These are phyloP conservation scores for Drosophila diplacantha DNA, from an alignment of 2,888 invertebrate species.

Conservation along the genomic window DNA sequence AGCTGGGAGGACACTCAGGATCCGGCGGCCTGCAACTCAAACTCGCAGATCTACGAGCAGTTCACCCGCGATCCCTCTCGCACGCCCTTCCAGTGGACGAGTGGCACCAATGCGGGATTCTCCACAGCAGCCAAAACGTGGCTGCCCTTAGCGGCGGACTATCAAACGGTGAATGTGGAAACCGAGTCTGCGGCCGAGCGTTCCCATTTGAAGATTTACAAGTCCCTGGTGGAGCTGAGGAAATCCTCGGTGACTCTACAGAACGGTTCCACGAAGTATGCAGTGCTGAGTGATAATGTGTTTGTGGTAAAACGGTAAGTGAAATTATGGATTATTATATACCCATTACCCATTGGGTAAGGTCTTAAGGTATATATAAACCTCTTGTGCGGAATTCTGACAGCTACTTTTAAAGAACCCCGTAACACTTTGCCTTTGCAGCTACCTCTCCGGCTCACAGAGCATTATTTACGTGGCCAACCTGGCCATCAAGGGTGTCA, in stretches of 20 bases:
- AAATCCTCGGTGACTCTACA: slow-evolving; percentile 63
- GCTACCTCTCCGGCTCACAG: slow-evolving; percentile 51
- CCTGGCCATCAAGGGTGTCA: slow-evolving; percentile 47
- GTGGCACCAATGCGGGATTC: slow-evolving; percentile 76
- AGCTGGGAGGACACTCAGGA: slow-evolving; percentile 81
- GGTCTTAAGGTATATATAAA: neutral
- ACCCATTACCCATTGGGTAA: no score
- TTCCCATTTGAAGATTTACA: slow-evolving; percentile 82
- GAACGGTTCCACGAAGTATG: slow-evolving; percentile 66
- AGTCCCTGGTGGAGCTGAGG: slow-evolving; percentile 78
- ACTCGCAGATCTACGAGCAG: slow-evolving; percentile 79
- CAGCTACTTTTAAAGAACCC: neutral
- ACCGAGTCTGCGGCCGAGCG: slow-evolving; percentile 76
- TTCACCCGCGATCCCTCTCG: slow-evolving; percentile 82
- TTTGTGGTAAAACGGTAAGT: slow-evolving; percentile 72
- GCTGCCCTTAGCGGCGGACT: slow-evolving; percentile 79
- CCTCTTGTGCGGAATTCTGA: neutral
- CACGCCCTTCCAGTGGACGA: slow-evolving; percentile 82
- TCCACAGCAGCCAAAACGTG: slow-evolving; percentile 71
- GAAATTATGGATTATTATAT: neutral
- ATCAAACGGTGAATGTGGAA: slow-evolving; percentile 80
- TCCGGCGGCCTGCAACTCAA: slow-evolving; percentile 79
- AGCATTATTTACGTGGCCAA: slow-evolving; percentile 66
- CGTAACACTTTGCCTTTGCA: neutral
- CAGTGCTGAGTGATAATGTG: slow-evolving; percentile 59